Base-by-base conservation (phyloP, 2,113 vertebrate genomes). In the Australoheros scitulus region DNA sequence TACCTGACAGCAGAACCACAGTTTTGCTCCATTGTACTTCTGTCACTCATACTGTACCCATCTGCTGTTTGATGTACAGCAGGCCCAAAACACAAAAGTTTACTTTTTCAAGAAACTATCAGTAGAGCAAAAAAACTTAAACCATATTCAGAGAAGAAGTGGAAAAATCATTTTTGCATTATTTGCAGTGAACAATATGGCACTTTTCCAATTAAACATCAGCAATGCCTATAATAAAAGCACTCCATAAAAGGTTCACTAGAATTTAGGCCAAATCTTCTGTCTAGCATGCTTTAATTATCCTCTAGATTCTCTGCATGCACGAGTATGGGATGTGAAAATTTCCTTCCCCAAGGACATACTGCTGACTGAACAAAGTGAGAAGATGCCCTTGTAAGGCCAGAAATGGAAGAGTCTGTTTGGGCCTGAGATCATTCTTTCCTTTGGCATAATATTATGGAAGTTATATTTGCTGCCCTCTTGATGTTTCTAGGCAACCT, bases 351-450 rank as follows among this genome's bases (percentile, higher is more conserved):
- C 68, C 6, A 26, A 24, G 29, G 36, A 60, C 61, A 41, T 24
- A 43, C 61, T 72, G 24, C 76, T 61, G 65, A 76, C 65, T 55
- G 32, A 68, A 77, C 29, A n/a, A 32, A 82, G 81, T 77, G 32
- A 77, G 78, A 77, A 81, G 57, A 81, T 88, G 79, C 47, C 88
- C 90, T 80, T 93, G 72, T 95, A 93, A 81, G 93, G 92, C 57
- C 79, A 87, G 75, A 89, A 85, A 76, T 43, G 11, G 13, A 22
- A 29, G 50, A 34, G 47, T 84, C 84, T 86, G 57, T 91, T 86
- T 75, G 22, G 22, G 86, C 81, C 87, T 74, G 20, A 56, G 24
- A 55, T 56, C 72, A 83, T 90, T 92, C 77, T 83, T 82, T 92
- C 82, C 86, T 88, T 47, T 89, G 64, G 81, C 26, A 87, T 82